Base-by-base conservation (phyloP, 53 echinoderm and acorn worm species). In the Temnopleurus reevesii region DNA sequence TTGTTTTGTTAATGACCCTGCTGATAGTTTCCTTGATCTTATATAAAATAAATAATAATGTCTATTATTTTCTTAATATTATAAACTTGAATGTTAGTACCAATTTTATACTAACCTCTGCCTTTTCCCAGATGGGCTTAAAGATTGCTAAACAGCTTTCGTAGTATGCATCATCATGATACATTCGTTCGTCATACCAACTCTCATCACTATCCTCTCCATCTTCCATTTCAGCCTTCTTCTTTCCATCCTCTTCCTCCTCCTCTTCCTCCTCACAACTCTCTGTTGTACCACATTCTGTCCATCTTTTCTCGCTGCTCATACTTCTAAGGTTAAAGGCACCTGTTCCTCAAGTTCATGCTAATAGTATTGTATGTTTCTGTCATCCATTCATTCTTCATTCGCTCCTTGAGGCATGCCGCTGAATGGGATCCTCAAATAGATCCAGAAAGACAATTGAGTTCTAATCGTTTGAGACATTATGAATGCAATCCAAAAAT, bases 131-230 rank as follows among this genome's bases (percentile, higher is more conserved):
- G 36, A 83, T 83, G 28, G 83, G 83, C 56, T 36, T 83, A 31
- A 83, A 83, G 21, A 83, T 83, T 33, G 83, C 83, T 34, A 83
- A 55, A 83, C 83, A 54, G 8, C 83, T 83, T 36, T 83, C 83
- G 19, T 83, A 53, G 31, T 83, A 49, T 29, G 79, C 49, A 17
- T 79, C 79, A 79, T 79, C 79, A 24, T 71, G 36, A 19, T n/a
- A 4, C 41, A 71, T 71, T 10, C 43, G 36, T 36, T 8, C 36
- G 9, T 71, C 23, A 21, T 41, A 71, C 71, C 71, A 71, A 71
- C 79, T 55, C 31, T 83, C 56, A 55, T 83, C 33, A n/a, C 55
- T 55, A 2, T 44, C 77, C 24, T 17, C 45, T 19, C 45, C 41
- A 6, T 55, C 56, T 1, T 55, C 82, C 10, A 31, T 30, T 1